A percentile compares a stretch with the other conserved stretches of the same genome.
Evolutionary conservation across 2,888 invertebrate genomes (phyloP).

Genomic region (Cantharis rufa): DNA sequence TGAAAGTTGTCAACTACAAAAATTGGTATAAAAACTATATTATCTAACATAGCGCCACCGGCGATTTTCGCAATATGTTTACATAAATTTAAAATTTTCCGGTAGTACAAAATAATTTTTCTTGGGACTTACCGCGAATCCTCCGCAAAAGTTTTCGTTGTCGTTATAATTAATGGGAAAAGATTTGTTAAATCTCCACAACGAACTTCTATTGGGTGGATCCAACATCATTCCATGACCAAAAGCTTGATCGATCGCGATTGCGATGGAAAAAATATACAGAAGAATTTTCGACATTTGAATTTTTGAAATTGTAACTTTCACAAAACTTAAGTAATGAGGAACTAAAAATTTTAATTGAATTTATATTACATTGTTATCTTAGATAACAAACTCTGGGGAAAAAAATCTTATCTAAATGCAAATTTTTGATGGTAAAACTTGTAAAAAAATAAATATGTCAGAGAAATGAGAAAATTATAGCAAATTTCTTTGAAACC

Average conservation of each 20-base stretch:
- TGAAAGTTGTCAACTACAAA: no score
- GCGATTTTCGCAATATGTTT: no score
- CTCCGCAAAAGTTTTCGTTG: conserved; percentile 60
- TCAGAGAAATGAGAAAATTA: neutral
- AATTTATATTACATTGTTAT: neutral
- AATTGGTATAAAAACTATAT: no score
- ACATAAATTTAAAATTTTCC: no score
- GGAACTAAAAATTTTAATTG: neutral
- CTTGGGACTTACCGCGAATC: conserved; percentile 47
- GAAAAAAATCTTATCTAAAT: neutral
- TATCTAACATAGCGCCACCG: no score
- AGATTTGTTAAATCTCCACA: conserved; percentile 57
- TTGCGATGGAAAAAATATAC: neutral
- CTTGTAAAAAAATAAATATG: neutral
- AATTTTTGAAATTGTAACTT: neutral
- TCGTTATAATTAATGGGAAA: conserved; percentile 59
- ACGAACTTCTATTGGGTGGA: conserved; percentile 58
- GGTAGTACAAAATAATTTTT: no score
- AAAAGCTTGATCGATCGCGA: conserved; percentile 51
- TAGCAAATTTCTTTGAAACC: neutral
- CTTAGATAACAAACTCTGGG: neutral
- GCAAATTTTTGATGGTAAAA: neutral
- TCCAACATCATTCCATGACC: conserved; percentile 59
- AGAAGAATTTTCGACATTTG: neutral
- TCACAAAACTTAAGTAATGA: neutral